Conservation (phyloP, 2,113 vertebrate genomes). For the Epinephelus moara region DNA sequence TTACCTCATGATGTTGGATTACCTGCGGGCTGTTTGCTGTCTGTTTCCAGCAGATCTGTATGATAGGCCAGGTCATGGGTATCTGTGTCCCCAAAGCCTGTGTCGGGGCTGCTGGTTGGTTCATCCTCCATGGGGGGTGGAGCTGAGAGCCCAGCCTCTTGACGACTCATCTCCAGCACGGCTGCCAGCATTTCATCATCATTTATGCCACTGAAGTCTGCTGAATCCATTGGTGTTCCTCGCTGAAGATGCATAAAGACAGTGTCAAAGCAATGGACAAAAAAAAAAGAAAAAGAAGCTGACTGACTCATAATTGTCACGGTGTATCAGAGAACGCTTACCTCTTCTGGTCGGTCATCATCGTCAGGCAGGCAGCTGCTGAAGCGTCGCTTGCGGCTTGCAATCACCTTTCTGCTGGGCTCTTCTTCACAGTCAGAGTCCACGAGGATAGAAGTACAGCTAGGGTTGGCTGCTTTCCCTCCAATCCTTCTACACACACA, state of each 20-base stretch:
- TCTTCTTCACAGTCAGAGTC: constrained; percentile 98
- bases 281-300: not conserved
- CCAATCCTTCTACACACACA: constrained; percentile 58
- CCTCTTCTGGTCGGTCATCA: constrained; percentile 82
- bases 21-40: constrained; percentile 86
- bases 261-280: not conserved
- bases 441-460: constrained; percentile 75
- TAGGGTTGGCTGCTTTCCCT: constrained; percentile 85
- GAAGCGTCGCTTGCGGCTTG: constrained; percentile 86
- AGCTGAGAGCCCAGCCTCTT: constrained; percentile 83
- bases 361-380: constrained; percentile 83
- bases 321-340: constrained; percentile 3
- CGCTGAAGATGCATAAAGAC: constrained; percentile 49
- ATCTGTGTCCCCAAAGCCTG: constrained; percentile 94
- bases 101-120: constrained; percentile 93
- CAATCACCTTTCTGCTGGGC: constrained; percentile 82
- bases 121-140: constrained; percentile 86
- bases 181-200: constrained; percentile 95
- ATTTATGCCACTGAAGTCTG: constrained; percentile 89
- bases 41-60: constrained; percentile 86
- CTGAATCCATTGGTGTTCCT: constrained; percentile 55
- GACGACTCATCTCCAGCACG: constrained; percentile 93
- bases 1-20: not conserved
- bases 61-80: constrained; percentile 90
- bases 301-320: not conserved